These are phyloP conservation scores for Zoanthus sansibaricus DNA, from an alignment of 92 coral and sea anemone genomes.

Conservation along the genomic window DNA sequence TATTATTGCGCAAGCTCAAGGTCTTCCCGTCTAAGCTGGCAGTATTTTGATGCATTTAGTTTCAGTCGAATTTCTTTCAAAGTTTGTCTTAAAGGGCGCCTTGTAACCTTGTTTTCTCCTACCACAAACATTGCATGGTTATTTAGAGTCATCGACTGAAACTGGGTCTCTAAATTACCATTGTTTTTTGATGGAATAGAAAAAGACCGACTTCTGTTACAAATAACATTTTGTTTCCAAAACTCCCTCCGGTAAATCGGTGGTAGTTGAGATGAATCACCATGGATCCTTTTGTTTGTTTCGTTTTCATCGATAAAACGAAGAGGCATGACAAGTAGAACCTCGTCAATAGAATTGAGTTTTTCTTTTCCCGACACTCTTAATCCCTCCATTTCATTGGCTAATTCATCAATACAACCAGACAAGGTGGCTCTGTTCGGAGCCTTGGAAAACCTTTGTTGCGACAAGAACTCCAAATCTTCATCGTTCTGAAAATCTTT, in stretches of 20 bases:
- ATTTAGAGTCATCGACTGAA: constrained; percentile 12
- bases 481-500: constrained; percentile 72
- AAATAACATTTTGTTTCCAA: constrained; percentile 67
- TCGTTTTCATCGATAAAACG: constrained; percentile 12
- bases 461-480: constrained; percentile 53
- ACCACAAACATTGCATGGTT: not conserved
- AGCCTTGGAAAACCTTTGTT: constrained; percentile 33
- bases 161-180: not conserved
- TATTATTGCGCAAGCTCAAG: not conserved
- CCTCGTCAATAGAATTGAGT: not conserved
- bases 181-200: constrained; percentile 37
- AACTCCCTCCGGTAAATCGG: constrained; percentile 80
- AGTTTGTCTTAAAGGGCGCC: not conserved
- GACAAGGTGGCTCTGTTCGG: constrained; percentile 22
- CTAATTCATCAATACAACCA: not conserved
- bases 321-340: constrained; percentile 23
- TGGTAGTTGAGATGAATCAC: constrained; percentile 34
- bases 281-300: not conserved
- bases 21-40: not conserved
- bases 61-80: not conserved
- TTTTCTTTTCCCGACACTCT: constrained; percentile 6
- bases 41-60: constrained; percentile 17
- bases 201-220: constrained; percentile 8
- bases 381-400: constrained; percentile 4
- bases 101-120: not conserved